Percentiles rank a stretch among this genome's conserved stretches.
These are phyloP conservation scores for Eudemis profundana DNA, from an alignment of 2,888 invertebrate genomes.

Conservation along the genomic window DNA sequence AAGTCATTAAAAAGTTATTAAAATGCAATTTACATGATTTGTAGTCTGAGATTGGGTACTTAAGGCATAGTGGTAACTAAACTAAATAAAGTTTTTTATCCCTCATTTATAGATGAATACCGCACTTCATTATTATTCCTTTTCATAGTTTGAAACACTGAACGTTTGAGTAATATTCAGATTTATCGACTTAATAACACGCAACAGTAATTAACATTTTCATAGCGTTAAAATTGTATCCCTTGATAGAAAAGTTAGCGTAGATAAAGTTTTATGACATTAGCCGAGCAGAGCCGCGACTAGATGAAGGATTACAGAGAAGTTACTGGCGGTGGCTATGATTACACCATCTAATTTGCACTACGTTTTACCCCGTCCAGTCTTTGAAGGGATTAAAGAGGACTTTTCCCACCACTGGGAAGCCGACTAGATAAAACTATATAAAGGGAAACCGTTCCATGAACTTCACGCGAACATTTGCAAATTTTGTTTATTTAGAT, in stretches of 20 bases:
- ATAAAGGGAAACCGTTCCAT: background rate
- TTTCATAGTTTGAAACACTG: background rate
- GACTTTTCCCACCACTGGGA: background rate
- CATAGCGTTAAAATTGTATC: constrained; percentile 11
- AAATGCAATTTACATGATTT: constrained; percentile 26
- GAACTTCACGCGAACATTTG: background rate
- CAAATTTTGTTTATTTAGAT: background rate
- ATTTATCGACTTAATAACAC: background rate
- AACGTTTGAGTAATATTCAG: background rate
- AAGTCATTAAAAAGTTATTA: constrained; percentile 33
- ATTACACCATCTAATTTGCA: constrained; percentile 31
- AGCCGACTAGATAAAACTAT: background rate
- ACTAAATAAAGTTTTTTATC: background rate
- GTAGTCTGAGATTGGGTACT: constrained; percentile 11
- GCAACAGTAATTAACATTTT: constrained; percentile 21
- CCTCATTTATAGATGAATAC: background rate
- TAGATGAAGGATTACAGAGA: constrained; percentile 39
- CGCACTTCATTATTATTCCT: no score
- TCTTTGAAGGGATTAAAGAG: constrained; percentile 4
- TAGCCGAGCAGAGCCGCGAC: constrained; percentile 13
- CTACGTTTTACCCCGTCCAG: constrained; percentile 10
- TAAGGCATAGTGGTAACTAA: background rate
- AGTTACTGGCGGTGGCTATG: constrained; percentile 21
- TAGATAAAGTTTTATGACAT: constrained; percentile 37
- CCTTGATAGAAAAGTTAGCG: constrained; percentile 30